These are phyloP conservation scores for Brachionus sp. DNA, from an alignment of 1,140 invertebrate genomes.

Conservation along the genomic window DNA sequence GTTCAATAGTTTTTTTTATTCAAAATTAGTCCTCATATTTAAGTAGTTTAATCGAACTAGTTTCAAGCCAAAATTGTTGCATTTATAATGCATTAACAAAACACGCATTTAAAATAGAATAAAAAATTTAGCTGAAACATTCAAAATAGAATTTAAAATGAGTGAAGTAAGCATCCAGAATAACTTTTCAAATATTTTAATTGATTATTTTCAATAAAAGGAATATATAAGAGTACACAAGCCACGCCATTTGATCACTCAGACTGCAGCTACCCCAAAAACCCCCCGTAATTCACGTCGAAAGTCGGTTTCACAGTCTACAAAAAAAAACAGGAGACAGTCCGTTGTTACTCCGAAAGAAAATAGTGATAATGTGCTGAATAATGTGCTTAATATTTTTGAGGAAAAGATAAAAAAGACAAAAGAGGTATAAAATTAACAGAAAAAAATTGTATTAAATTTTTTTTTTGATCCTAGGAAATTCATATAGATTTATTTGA, in stretches of 20 bases:
- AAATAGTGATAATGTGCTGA: background rate
- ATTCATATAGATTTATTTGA: conserved; percentile 39
- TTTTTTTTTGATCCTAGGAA: background rate
- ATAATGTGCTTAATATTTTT: background rate
- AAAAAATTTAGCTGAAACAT: background rate
- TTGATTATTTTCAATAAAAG: background rate
- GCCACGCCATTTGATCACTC: background rate
- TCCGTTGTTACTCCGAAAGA: background rate
- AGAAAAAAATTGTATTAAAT: background rate
- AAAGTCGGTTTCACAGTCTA: conserved; percentile 14
- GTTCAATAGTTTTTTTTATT: background rate
- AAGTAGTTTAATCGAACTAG: background rate
- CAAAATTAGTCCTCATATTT: background rate
- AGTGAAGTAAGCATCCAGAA: background rate
- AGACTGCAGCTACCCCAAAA: background rate
- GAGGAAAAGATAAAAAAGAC: conserved; percentile 41
- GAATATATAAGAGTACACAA: conserved; percentile 44
- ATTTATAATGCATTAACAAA: background rate
- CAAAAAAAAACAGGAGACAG: conserved; percentile 10
- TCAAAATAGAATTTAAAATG: background rate
- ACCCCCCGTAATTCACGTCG: conserved; percentile 8
- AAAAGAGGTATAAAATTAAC: background rate
- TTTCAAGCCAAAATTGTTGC: background rate
- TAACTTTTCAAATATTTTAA: background rate
- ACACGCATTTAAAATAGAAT: background rate